Conservation (phyloP, 2,888 invertebrate genomes). For the Schrankia costaestrigalis region DNA sequence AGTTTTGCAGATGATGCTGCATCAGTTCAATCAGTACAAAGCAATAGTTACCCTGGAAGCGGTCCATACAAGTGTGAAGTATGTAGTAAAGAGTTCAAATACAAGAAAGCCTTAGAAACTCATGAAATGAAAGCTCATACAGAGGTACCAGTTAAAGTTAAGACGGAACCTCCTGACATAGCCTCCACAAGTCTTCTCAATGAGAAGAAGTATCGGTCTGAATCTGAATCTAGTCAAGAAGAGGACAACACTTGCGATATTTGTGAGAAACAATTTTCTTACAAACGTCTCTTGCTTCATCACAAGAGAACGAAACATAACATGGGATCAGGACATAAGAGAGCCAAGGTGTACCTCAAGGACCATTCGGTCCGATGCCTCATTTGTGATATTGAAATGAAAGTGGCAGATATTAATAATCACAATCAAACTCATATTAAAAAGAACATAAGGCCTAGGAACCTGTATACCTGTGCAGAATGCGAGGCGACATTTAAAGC, state of each 20-base stretch:
- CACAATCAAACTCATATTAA: constrained; percentile 70
- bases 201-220: constrained; percentile 38
- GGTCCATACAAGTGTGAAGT: constrained; percentile 42
- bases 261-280: constrained; percentile 74
- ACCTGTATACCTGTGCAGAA: constrained; percentile 69
- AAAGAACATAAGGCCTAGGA: constrained; percentile 64
- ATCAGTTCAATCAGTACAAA: constrained; percentile 49
- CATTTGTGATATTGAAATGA: constrained; percentile 71
- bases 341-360: constrained; percentile 66
- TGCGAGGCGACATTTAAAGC: constrained; percentile 67
- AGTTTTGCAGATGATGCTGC: constrained; percentile 51
- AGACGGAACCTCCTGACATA: constrained; percentile 53
- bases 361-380: constrained; percentile 69
- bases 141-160: constrained; percentile 40
- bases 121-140: constrained; percentile 40
- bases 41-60: constrained; percentile 28
- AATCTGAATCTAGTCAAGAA: constrained; percentile 66
- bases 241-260: constrained; percentile 73
- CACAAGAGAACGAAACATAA: constrained; percentile 72
- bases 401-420: constrained; percentile 63
- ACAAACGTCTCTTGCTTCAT: constrained; percentile 60
- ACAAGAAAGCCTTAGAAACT: constrained; percentile 56
- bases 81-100: constrained; percentile 67
- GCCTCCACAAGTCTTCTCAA: constrained; percentile 38
- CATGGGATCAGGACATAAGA: constrained; percentile 65